Percentiles rank a stretch among this genome's conserved stretches.
These are phyloP conservation scores for Pristionchus exspectatus DNA, from an alignment of 2,888 invertebrate genomes.

Conservation along the genomic window DNA sequence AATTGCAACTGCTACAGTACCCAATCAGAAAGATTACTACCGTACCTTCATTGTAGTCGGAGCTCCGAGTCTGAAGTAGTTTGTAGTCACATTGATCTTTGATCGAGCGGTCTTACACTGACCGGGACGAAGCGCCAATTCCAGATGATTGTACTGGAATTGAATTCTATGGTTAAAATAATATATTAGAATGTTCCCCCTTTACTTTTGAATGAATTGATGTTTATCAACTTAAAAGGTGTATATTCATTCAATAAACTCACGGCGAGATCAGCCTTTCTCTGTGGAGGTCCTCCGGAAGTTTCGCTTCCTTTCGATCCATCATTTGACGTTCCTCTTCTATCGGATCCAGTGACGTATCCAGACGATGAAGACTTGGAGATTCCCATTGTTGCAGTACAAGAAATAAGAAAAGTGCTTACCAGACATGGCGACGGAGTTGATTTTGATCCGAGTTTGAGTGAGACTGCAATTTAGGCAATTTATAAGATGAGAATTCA, in stretches of 20 bases:
- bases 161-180: not conserved
- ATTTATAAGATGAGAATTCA: not conserved
- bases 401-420: too few relatives aligned
- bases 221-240: too few relatives aligned
- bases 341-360: not conserved
- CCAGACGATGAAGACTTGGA: not conserved
- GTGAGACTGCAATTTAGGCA: not conserved
- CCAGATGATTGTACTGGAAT: constrained; percentile 40
- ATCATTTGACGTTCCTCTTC: not conserved
- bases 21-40: not conserved
- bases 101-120: not conserved
- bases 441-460: not conserved
- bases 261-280: constrained; percentile 32
- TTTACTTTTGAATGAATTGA: not conserved
- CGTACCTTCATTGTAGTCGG: constrained; percentile 18
- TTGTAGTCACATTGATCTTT: constrained; percentile 55
- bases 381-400: not conserved
- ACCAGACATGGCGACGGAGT: not conserved
- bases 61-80: constrained; percentile 53
- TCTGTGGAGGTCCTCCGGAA: constrained; percentile 12
- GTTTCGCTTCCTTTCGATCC: not conserved
- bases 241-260: not conserved
- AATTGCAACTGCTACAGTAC: not conserved
- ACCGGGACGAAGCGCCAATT: not conserved
- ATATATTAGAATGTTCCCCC: not conserved